Base-by-base conservation (phyloP, 1,140 invertebrate species). In the Metaphire vulgaris region DNA sequence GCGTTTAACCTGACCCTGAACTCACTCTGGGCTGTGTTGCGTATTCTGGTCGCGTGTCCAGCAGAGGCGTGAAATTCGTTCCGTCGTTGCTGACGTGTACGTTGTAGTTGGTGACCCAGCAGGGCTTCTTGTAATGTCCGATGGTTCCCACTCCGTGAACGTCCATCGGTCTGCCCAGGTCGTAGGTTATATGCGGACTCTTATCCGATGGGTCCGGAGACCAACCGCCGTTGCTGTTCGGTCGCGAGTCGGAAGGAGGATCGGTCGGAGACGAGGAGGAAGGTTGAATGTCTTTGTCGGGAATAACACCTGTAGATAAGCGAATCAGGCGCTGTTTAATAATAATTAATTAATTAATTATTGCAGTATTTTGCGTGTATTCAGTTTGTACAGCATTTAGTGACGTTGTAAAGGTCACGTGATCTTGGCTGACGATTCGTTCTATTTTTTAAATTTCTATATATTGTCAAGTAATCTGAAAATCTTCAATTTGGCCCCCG, bases 21-120 rank as follows among this genome's bases (percentile, higher is more conserved):
- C 41, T 6, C 6, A 56, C 41, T 21, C 41, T 56, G 6, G 41
- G 41, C 41, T 56, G 41, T 6, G 6, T 56, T 6, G 6, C 21
- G 41, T 12, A 56, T 56, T 56, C 41, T 6, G 41, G 41, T 21
- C 41, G 6, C 21, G 41, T 56, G 41, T 69, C 67, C 2, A 69
- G n/a, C 2, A 69, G 67, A 69, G 67, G 67, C 6, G 67, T 28
- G 67, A 69, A 69, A 26, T 69, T 69, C n/a, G 6, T 26, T 6
- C 67, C 67, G 26, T 69, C 67, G 67, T 12, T 2, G 30, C 67
- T 69, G 2, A 26, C n/a, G 26, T 69, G 30, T 2, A 69, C 67
- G 30, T 69, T 26, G 30, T 69, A 69, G 67, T 26, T 31, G 26
- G 67, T 31, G 67, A 69, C 67, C 67, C 67, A 69, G 30, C 67